Evolutionary conservation across 2,797 vertebrate species (phyloP), one percentile per base, ranked within the genome.

Genomic region (Balearica regulorum): DNA sequence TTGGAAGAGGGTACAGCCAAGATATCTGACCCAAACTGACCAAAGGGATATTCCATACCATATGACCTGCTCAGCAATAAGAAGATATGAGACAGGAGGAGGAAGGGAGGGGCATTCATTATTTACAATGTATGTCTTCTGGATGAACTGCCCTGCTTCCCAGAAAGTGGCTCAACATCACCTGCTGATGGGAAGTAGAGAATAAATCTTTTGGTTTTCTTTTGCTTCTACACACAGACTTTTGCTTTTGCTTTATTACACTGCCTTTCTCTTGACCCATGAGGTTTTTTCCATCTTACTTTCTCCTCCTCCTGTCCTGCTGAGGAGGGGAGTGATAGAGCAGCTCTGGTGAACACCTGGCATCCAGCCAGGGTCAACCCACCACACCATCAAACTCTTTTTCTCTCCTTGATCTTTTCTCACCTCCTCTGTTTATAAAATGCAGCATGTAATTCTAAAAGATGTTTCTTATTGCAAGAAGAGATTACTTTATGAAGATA

Each of bases 111-210:
- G 3, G 6, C 8, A 41, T 73, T 57, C 4, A 0, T 24, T 71
- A 4, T 37, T 37, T 49, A 24, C 0, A 0, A 16, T 3, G 8
- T 76, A 76, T 66, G 15, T 33, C 35, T n/a, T 58, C 19, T 2
- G 2, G 12, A 85, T 28, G 14, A 88, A 20, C 28, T 0, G 0
- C 21, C 11, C 15, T 65, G 4, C 13, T 43, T 43, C 18, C 55
- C 0, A 1, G 25, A 29, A 49, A 69, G 18, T 22, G 26, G 21
- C 19, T n/a, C 49, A 26, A 25, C 16, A 35, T 43, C 1, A 3
- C 16, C 28, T 81, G 54, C 14, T 86, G 21, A 21, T 37, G 18
- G 18, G 17, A 69, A 25, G 10, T 16, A 33, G 5, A 83, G 48
- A 49, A 76, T 35, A 44, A 43, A 77, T 43, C 7, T 41, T 55